phyloP scores from a whole-genome alignment of 2,797 vertebrate species.

The Ficedula albicollis region DNA sequence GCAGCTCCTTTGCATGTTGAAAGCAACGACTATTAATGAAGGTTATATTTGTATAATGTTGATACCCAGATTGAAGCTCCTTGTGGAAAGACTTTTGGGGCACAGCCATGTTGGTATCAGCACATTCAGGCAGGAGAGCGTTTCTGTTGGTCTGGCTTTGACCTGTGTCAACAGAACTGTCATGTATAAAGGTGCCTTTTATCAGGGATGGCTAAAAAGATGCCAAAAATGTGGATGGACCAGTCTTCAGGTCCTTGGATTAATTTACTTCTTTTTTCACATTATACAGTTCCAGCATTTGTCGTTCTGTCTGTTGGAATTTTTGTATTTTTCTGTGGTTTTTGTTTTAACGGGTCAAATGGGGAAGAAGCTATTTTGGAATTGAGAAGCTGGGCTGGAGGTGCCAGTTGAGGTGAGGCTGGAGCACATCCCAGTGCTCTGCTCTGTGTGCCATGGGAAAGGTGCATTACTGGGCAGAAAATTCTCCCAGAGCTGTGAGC shows the following conservation, averaged over 20 bases:
- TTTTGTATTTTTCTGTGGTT: not conserved
- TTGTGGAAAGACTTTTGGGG: not conserved
- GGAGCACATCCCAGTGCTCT: not conserved
- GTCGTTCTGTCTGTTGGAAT: not conserved
- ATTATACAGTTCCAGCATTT: not conserved
- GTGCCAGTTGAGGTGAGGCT: not conserved
- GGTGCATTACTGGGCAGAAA: not conserved
- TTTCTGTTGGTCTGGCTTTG: not conserved
- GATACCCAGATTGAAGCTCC: not conserved
- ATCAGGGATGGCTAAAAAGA: not conserved
- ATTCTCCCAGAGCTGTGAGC: not conserved
- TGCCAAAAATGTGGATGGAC: not conserved
- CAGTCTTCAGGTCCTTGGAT: not conserved
- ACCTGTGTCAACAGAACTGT: not conserved
- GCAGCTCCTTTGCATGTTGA: not conserved
- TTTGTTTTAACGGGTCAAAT: not conserved
- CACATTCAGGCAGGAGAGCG: not conserved
- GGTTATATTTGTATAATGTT: not conserved
- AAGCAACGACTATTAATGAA: not conserved
- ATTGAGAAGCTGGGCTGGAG: not conserved
- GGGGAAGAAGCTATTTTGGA: not conserved
- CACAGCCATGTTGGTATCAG: not conserved
- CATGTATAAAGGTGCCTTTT: not conserved
- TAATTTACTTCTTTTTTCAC: not conserved
- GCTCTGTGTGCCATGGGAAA: not conserved